These are phyloP conservation scores for Agrochola macilenta DNA, from an alignment of 2,888 invertebrate genomes.

Conservation along the genomic window DNA sequence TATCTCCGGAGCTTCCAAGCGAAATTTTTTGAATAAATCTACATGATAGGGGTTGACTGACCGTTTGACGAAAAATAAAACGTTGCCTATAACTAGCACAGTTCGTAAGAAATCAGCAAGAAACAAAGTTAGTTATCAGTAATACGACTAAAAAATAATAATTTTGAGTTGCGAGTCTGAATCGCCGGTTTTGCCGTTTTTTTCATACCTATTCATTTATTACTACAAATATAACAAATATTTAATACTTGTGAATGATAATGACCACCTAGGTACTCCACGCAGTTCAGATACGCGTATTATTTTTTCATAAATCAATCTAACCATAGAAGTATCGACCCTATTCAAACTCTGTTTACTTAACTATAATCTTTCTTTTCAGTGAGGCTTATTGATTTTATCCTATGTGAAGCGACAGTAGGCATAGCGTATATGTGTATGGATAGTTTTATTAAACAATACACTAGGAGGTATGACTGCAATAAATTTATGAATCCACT, in stretches of 20 bases:
- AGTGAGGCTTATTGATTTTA: constrained; percentile 78
- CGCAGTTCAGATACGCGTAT: background rate
- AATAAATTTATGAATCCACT: constrained; percentile 78
- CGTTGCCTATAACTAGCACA: background rate
- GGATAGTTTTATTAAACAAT: constrained; percentile 84
- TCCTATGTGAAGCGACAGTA: constrained; percentile 73
- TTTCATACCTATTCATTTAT: background rate
- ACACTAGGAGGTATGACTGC: constrained; percentile 78
- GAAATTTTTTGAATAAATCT: background rate
- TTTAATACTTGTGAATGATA: background rate
- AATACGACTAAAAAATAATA: background rate
- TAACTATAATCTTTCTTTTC: constrained; percentile 54
- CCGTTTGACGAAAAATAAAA: background rate
- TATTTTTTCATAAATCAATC: background rate
- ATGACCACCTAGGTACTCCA: background rate
- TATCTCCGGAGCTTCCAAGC: too few species aligned
- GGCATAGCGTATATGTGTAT: constrained; percentile 83
- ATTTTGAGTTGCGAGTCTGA: background rate
- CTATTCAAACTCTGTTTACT: background rate
- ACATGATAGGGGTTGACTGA: background rate
- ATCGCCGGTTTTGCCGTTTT: background rate
- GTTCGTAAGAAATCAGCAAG: background rate
- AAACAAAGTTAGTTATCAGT: background rate
- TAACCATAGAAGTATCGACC: background rate
- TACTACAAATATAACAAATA: background rate